Evolutionary conservation across 2,797 vertebrate genomes (phyloP), one percentile per base, ranked within the genome.

Genomic region (Falco berigora): DNA sequence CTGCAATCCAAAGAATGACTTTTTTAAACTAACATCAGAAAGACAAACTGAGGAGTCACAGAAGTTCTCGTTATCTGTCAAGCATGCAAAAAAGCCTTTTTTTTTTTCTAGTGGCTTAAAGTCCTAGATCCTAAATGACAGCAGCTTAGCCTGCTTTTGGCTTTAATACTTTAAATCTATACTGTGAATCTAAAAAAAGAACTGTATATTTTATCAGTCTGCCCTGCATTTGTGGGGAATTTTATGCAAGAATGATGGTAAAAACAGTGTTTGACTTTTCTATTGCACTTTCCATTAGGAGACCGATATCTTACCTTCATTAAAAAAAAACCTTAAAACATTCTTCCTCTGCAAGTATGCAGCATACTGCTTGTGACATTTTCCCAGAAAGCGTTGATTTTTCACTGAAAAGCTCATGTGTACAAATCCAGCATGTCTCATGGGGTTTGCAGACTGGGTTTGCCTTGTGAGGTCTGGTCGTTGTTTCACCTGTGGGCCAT

Each of bases 81-180:
- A 61, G 32, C 79, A 36, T 71, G 59, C 44, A 94, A 83, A 93
- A 96, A 85, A 71, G 36, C 4, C 12, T 32, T 21, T 47, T 73
- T 91, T 88, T 61, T 82, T 46, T 30, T 1, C 56, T 69, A 38
- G 32, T 87, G 77, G 67, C 67, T 95, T 95, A 82, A 92, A 92
- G 74, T 67, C 68, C 82, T 87, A 75, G 82, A 92, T 95, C 92
- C 87, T 90, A 95, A 95, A 89, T 96, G 88, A 91, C 96, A 97
- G 94, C 83, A 89, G 95, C 95, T 96, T 97, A 96, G 77, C 71
- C 88, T 95, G 90, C 77, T 95, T 96, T 93, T 63, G 52, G 44
- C 85, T 95, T 85, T 94, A 94, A 96, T 95, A 68, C 92, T 93
- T 89, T 52, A 86, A 94, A 94, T 88, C 76, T 84, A 32, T 87